A percentile compares a stretch with the other conserved stretches of the same genome.
phyloP scores from a whole-genome alignment of 2,797 vertebrate species.

The Lophotriccus pileatus region DNA sequence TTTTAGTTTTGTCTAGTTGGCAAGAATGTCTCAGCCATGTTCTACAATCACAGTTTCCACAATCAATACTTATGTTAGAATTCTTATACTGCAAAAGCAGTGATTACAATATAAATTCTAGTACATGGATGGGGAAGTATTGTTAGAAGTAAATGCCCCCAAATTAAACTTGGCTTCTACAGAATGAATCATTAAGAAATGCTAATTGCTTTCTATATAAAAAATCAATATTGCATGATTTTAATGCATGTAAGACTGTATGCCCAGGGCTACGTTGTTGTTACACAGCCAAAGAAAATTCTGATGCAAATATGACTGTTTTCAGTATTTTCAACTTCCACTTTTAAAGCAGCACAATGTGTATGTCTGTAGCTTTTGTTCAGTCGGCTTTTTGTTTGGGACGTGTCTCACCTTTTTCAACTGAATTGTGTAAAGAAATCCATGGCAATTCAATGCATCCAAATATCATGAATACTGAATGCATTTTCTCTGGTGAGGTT shows the following conservation, averaged over 20 bases:
- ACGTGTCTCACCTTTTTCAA: neutral
- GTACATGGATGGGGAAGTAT: neutral
- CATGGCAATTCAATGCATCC: neutral
- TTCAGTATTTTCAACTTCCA: neutral
- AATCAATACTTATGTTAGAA: slow-evolving; percentile 36
- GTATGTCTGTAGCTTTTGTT: neutral
- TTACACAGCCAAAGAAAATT: slow-evolving; percentile 11
- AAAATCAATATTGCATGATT: slow-evolving; percentile 46
- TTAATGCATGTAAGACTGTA: slow-evolving; percentile 13
- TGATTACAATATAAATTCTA: slow-evolving; percentile 54
- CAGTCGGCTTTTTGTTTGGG: neutral
- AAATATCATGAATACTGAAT: neutral
- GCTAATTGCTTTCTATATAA: slow-evolving; percentile 60
- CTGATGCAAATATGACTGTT: slow-evolving; percentile 17
- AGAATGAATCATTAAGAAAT: slow-evolving; percentile 50
- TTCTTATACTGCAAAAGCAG: slow-evolving; percentile 49
- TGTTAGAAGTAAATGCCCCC: slow-evolving; percentile 54
- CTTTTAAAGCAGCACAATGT: neutral
- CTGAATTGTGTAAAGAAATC: neutral
- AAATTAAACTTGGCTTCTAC: slow-evolving; percentile 59
- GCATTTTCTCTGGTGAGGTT: slow-evolving; percentile 4
- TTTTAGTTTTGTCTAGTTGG: slow-evolving; percentile 19
- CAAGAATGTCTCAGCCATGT: neutral
- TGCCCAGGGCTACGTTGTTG: slow-evolving; percentile 7
- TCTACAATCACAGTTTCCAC: slow-evolving; percentile 11